A percentile compares a stretch with the other conserved stretches of the same genome.
phyloP scores from a whole-genome alignment of 2,888 invertebrate genomes.

The Epinotia nisella region DNA sequence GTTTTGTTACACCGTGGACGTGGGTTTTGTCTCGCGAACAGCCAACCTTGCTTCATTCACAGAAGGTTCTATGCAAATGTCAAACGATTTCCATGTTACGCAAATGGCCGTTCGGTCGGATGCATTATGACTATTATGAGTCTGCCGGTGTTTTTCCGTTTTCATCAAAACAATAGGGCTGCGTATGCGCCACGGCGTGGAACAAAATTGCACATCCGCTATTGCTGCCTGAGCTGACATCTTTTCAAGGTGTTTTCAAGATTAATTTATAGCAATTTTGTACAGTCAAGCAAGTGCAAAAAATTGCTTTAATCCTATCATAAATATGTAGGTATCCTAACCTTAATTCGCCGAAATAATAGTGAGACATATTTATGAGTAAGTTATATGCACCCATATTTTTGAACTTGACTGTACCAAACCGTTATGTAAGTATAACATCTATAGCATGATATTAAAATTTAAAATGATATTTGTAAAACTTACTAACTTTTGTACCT shows the following conservation, averaged over 20 bases:
- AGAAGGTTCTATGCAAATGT: conserved; percentile 43
- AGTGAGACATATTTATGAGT: no score
- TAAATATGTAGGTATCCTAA: no score
- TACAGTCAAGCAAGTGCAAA: neutral
- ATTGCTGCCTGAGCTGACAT: neutral
- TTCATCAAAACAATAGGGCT: conserved; percentile 39
- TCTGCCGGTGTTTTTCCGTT: conserved; percentile 38
- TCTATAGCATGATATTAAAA: no score
- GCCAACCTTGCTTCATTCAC: conserved; percentile 40
- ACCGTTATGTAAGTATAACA: no score
- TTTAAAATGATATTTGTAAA: no score
- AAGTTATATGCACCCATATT: no score
- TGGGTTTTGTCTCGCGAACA: conserved; percentile 30
- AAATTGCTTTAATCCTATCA: no score
- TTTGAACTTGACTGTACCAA: no score
- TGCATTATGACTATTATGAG: conserved; percentile 35
- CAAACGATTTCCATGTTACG: conserved; percentile 43
- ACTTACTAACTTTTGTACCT: no score
- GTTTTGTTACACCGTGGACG: conserved; percentile 29
- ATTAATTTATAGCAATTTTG: neutral
- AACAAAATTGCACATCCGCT: conserved; percentile 26
- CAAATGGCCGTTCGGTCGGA: conserved; percentile 35
- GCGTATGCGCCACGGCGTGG: neutral
- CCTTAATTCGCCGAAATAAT: no score
- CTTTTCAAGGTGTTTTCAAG: neutral